Evolutionary conservation across 2,888 invertebrate species (phyloP).

Genomic region (Ormyrus thymus): DNA sequence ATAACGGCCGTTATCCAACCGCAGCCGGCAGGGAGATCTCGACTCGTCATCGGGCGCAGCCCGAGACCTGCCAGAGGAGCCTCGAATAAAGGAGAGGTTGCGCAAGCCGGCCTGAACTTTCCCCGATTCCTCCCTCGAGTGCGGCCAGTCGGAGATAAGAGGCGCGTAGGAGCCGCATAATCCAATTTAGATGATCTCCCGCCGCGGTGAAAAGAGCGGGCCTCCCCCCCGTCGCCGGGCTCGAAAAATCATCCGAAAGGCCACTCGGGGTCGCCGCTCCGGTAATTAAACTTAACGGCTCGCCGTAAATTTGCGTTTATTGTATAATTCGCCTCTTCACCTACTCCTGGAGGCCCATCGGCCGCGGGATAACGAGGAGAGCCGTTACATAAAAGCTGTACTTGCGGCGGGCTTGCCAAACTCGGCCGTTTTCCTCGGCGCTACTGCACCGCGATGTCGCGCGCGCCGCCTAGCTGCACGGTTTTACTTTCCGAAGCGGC

Average conservation of each 20-base stretch:
- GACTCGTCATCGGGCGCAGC: not conserved
- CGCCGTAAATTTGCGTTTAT: slow-evolving; percentile 33
- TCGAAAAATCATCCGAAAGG: not conserved
- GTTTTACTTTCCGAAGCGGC: no score
- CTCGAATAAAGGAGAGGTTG: not conserved
- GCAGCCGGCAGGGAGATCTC: not conserved
- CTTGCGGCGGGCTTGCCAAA: not conserved
- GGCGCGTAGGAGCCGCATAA: not conserved
- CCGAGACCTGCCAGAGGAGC: not conserved
- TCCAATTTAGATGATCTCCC: slow-evolving; percentile 26
- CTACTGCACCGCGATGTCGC: no score
- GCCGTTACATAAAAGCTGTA: slow-evolving; percentile 26
- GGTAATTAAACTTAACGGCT: slow-evolving; percentile 26
- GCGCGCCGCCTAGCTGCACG: no score
- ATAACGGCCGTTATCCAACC: not conserved
- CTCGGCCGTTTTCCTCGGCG: slow-evolving; percentile 9
- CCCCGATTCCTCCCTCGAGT: slow-evolving; percentile 34
- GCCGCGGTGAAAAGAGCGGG: slow-evolving; percentile 21
- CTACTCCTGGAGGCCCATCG: not conserved
- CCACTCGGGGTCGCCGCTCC: not conserved
- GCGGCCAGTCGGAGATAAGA: no score
- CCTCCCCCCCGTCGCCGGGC: not conserved
- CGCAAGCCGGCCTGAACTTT: slow-evolving; percentile 22
- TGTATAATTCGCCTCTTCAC: slow-evolving; percentile 29
- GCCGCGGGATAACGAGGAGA: slow-evolving; percentile 15